Evolutionary conservation across 2,113 vertebrate genomes (phyloP).

Genomic region (Phasianus colchicus): DNA sequence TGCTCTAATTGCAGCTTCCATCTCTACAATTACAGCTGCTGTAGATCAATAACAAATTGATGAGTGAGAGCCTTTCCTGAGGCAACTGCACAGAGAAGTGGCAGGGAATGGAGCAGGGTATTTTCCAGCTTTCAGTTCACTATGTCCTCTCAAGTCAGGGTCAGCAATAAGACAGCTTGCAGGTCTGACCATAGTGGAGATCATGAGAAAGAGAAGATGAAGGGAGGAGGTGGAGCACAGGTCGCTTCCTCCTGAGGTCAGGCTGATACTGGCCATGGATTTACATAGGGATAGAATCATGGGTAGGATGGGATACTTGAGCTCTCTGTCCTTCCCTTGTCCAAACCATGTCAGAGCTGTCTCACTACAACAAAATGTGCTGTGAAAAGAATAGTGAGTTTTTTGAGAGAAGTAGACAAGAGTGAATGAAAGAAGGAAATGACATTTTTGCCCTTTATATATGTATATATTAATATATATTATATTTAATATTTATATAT

Average conservation of each 20-base stretch:
- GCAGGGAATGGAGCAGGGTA: background rate
- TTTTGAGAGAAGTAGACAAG: background rate
- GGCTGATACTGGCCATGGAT: background rate
- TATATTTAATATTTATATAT: too few relatives aligned
- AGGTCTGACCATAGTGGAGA: background rate
- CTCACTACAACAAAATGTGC: background rate
- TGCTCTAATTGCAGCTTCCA: background rate
- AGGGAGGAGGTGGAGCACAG: background rate
- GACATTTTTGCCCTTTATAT: background rate
- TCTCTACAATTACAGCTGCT: background rate
- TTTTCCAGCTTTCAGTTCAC: slow-evolving; percentile 4
- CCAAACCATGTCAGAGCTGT: background rate
- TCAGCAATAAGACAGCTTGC: background rate
- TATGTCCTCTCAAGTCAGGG: background rate
- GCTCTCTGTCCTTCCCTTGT: background rate
- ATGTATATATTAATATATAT: too few relatives aligned
- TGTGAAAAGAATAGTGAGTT: background rate
- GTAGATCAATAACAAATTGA: slow-evolving; percentile 28
- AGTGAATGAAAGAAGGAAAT: background rate
- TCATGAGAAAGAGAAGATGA: background rate
- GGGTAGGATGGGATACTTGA: background rate
- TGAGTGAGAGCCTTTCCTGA: slow-evolving; percentile 6
- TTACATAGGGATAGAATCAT: background rate
- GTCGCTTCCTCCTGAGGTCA: background rate
- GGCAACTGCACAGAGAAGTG: background rate